Evolutionary conservation across 2,797 vertebrate genomes (phyloP).

Genomic region (Lindbergichthys nudifrons): DNA sequence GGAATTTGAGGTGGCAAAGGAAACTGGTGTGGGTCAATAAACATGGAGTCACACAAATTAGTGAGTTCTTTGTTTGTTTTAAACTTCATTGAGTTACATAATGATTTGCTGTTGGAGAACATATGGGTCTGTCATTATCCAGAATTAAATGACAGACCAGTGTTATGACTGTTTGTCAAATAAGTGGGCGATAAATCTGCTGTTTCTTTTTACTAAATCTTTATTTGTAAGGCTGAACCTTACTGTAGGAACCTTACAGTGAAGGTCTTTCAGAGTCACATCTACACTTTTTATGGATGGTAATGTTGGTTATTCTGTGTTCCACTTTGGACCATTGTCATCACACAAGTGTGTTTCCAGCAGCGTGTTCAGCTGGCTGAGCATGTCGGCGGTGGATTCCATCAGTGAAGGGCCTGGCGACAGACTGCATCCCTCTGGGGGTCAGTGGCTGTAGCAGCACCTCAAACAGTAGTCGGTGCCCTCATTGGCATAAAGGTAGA

Average conservation of each 20-base stretch:
- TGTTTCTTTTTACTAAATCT: too few species aligned
- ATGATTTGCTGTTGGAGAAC: too few species aligned
- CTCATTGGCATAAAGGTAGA: slow-evolving; percentile 18
- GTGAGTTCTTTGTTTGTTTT: background rate
- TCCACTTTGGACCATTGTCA: background rate
- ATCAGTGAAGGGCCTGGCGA: slow-evolving; percentile 35
- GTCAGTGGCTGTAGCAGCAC: slow-evolving; percentile 13
- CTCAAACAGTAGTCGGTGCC: background rate
- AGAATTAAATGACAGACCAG: too few species aligned
- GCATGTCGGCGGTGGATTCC: slow-evolving; percentile 37
- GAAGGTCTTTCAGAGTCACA: too few species aligned
- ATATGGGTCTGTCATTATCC: too few species aligned
- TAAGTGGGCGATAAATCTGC: background rate
- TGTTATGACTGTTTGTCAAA: background rate
- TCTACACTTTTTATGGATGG: too few species aligned
- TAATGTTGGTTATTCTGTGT: background rate
- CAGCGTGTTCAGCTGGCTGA: slow-evolving; percentile 16
- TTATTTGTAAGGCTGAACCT: background rate
- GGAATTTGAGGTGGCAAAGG: background rate
- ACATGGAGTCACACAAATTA: background rate
- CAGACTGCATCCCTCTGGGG: slow-evolving; percentile 19
- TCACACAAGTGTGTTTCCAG: slow-evolving; percentile 15
- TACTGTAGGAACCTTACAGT: background rate
- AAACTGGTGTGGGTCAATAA: background rate
- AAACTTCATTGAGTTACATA: background rate